Conservation (phyloP, 2,888 invertebrate species). For the Pseudoips prasinana region DNA sequence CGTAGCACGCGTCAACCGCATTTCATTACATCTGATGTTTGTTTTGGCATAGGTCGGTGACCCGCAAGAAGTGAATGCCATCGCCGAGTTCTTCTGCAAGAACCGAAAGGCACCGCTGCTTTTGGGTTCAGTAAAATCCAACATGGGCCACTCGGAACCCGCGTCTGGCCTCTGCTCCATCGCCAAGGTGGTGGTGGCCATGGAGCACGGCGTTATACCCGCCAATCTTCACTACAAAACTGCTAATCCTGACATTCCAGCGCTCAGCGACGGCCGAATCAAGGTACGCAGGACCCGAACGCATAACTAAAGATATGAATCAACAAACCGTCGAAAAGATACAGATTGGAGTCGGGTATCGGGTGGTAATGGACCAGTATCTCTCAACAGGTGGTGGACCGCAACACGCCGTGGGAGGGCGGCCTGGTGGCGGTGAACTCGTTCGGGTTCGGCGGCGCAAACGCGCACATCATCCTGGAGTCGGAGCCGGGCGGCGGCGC, state of each 20-base stretch:
- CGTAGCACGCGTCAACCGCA: background rate
- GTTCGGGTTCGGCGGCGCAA: slow-evolving; percentile 99
- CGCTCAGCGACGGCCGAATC: slow-evolving; percentile 94
- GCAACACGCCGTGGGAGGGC: slow-evolving; percentile 92
- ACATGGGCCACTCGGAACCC: slow-evolving; percentile 99
- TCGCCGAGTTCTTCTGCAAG: slow-evolving; percentile 95
- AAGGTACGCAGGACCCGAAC: slow-evolving; percentile 73
- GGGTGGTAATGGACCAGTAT: background rate
- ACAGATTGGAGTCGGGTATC: background rate
- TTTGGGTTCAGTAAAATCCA: slow-evolving; percentile 98
- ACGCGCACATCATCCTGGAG: slow-evolving; percentile 94
- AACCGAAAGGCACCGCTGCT: slow-evolving; percentile 90
- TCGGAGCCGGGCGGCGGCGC: slow-evolving; percentile 82
- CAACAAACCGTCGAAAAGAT: background rate
- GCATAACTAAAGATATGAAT: background rate
- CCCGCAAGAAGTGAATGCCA: slow-evolving; percentile 98
- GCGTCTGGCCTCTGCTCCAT: slow-evolving; percentile 95
- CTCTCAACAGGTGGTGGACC: slow-evolving; percentile 86
- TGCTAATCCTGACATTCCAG: slow-evolving; percentile 96
- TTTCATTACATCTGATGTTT: too few relatives aligned
- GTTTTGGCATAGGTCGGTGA: slow-evolving; percentile 97
- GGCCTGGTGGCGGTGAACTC: slow-evolving; percentile 97
- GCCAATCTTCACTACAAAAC: slow-evolving; percentile 93
- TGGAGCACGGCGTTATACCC: slow-evolving; percentile 95
- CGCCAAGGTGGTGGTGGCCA: slow-evolving; percentile 93